These are phyloP conservation scores for Nephrotoma appendiculata DNA, from an alignment of 2,888 invertebrate genomes.

Conservation along the genomic window DNA sequence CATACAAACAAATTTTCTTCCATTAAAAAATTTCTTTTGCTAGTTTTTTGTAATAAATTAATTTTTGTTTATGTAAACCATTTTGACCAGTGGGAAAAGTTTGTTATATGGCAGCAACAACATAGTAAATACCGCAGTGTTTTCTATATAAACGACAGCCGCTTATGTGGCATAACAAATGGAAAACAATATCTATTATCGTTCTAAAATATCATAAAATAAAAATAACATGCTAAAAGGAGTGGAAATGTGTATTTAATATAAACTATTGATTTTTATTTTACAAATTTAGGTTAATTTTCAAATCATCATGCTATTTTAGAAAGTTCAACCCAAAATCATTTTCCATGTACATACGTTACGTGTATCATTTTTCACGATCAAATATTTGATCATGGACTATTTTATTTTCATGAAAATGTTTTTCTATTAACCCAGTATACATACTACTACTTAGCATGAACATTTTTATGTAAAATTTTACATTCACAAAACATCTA, in stretches of 20 bases:
- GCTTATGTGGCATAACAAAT: background rate
- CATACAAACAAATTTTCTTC: too few species aligned
- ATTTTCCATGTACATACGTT: background rate
- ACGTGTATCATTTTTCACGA: background rate
- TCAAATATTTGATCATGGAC: background rate
- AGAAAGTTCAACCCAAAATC: background rate
- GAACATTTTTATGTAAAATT: background rate
- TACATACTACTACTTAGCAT: background rate
- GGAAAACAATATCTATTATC: background rate
- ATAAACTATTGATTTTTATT: background rate
- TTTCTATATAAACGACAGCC: too few species aligned
- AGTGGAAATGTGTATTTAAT: background rate
- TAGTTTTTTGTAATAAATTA: too few species aligned
- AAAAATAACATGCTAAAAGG: background rate
- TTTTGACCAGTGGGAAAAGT: too few species aligned
- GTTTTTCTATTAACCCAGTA: background rate
- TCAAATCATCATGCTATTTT: background rate
- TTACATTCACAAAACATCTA: background rate
- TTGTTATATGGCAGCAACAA: too few species aligned
- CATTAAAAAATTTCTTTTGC: too few species aligned
- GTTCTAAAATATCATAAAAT: background rate
- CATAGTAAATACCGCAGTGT: too few species aligned
- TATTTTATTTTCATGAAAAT: background rate
- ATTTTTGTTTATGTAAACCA: too few species aligned
- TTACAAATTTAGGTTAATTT: background rate